Conservation (phyloP, 2,113 vertebrate genomes). For the Clarias batrachus region DNA sequence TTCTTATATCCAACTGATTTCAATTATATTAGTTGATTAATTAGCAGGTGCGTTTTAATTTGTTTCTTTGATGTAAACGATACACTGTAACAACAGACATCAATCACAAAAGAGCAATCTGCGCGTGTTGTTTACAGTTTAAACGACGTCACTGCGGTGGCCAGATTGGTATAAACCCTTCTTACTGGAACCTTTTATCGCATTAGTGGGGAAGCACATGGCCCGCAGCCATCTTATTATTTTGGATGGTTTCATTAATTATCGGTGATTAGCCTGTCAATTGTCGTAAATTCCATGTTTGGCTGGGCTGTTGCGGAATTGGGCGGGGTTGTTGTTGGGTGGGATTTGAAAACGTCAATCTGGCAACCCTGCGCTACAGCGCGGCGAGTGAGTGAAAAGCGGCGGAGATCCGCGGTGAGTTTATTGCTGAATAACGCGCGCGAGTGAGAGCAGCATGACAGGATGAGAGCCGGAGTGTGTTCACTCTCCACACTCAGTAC, state of each 20-base stretch:
- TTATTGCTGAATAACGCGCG: background rate
- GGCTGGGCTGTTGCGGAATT: too few species aligned
- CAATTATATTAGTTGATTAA: background rate
- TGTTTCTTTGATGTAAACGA: background rate
- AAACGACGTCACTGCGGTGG: background rate
- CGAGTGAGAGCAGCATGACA: background rate
- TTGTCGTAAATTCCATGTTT: background rate
- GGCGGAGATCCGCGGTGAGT: background rate
- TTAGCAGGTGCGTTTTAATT: background rate
- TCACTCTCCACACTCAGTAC: background rate
- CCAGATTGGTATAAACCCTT: background rate
- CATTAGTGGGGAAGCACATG: background rate
- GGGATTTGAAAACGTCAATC: background rate
- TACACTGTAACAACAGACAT: background rate
- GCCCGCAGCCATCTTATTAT: background rate
- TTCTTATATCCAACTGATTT: background rate
- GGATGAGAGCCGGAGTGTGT: background rate
- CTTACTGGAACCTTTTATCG: accelerated
- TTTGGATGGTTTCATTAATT: background rate
- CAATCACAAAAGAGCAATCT: background rate
- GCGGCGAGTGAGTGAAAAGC: background rate
- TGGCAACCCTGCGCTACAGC: background rate
- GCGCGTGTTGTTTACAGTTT: background rate
- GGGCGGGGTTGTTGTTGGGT: background rate
- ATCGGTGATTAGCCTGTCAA: background rate